Evolutionary conservation across 2,888 invertebrate species (phyloP), one percentile per base, ranked within the genome.

Genomic region (Nymphalis polychloros): DNA sequence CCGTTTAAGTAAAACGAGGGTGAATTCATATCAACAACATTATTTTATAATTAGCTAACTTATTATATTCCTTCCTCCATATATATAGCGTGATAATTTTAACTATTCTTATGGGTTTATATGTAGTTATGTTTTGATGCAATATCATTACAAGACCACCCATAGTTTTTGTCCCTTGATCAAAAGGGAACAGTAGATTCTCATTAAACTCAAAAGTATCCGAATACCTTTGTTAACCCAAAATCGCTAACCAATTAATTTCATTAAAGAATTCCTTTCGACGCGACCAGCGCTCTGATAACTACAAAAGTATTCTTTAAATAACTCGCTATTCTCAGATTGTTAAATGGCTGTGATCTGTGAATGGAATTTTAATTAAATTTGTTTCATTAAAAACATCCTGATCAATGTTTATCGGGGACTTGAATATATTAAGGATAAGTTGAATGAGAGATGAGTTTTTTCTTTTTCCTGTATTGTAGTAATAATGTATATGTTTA

Each of bases 341-440:
- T 83, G 79, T 81, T 68, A 64, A 83, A 83, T 79, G 75, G 73
- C 75, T 74, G 77, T 73, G 78, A 82, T 79, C 81, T 81, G 84
- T 74, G 83, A 81, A 81, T 75, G 86, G 91, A 86, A 91, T 91
- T 87, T 91, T 92, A 90, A 91, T 90, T 87, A 88, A 84, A 74
- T 68, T 73, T 76, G 75, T 79, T 76, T 77, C 73, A 70, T 71
- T 75, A 70, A 64, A 73, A 68, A 63, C 63, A 63, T 53, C 63
- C 68, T 65, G 72, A 69, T 71, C 69, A 64, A 60, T 65, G 55
- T 64, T 64, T 62, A 64, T 59, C 50, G 52, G 46, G 19, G 61
- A 55, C 46, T 48, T 69, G 59, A 64, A 67, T 64, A 64, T 64
- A 64, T 71, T 63, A 61, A 55, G 20, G 49, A 48, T 4, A 13